phyloP scores from a whole-genome alignment of 2,888 invertebrate genomes.

The Allacma fusca region DNA sequence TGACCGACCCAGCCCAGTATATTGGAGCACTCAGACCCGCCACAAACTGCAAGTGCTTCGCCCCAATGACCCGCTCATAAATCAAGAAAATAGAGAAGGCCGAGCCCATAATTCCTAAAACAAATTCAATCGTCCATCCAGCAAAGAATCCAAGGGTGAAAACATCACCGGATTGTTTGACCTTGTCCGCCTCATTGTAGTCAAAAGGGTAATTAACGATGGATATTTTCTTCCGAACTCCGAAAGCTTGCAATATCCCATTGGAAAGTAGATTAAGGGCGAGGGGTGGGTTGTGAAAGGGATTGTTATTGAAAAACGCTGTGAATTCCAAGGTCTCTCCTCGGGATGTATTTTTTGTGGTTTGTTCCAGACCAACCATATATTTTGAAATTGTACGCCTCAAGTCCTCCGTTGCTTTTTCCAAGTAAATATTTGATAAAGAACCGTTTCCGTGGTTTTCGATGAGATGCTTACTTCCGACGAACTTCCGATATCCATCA shows the following conservation, averaged over 20 bases:
- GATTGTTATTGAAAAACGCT: slow-evolving; percentile 75
- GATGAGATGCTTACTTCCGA: slow-evolving; percentile 40
- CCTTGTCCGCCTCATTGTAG: slow-evolving; percentile 69
- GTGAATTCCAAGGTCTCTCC: too few species aligned
- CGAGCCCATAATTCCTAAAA: slow-evolving; percentile 70
- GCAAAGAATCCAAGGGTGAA: slow-evolving; percentile 53
- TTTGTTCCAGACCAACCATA: slow-evolving; percentile 56
- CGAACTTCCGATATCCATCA: slow-evolving; percentile 49
- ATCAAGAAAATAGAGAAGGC: slow-evolving; percentile 68
- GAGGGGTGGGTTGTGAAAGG: slow-evolving; percentile 76
- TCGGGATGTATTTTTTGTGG: too few species aligned
- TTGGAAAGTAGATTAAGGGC: slow-evolving; percentile 73
- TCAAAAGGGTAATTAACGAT: slow-evolving; percentile 76
- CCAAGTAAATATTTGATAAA: slow-evolving; percentile 50
- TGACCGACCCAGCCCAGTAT: slow-evolving; percentile 75
- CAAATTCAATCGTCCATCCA: slow-evolving; percentile 69
- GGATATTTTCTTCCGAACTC: slow-evolving; percentile 64
- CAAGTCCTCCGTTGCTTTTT: slow-evolving; percentile 48
- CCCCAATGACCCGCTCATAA: slow-evolving; percentile 74
- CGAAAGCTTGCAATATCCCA: slow-evolving; percentile 68
- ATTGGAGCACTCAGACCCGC: slow-evolving; percentile 74
- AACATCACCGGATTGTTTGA: slow-evolving; percentile 44
- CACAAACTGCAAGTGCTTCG: slow-evolving; percentile 76
- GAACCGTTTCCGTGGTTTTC: slow-evolving; percentile 48
- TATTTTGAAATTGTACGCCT: slow-evolving; percentile 51